Base-by-base conservation (phyloP, 1,140 invertebrate species). In the Nixonia krombeini region DNA sequence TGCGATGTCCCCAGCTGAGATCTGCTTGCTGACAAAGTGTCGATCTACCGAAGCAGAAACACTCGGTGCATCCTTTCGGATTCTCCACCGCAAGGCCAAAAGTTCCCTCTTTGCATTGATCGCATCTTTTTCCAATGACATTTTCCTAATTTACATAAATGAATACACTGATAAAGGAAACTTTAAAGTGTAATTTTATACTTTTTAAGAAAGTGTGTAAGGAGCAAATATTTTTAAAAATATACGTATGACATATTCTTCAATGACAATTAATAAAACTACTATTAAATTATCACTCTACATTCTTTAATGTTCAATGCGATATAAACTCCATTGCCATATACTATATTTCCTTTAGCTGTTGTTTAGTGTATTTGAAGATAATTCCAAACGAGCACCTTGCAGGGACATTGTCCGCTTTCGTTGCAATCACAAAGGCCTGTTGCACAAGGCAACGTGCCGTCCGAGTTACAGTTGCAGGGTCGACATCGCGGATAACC, bases 31-130 rank as follows among this genome's bases (percentile, higher is more conserved):
- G 87, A 77, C 95, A 97, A 26, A 88, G 83, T 0, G 88, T 88
- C 6, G 91, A 91, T 70, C 94, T 87, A 0, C 91, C 92, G 75
- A 96, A 97, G 83, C 95, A 97, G 84, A 95, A 97, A 79, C 95
- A 96, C 56, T 91, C 88, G 0, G 92, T 95, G 77, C 95, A 97
- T 2, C 95, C 95, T 50, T 88, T 88, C 0, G 90, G 87, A 81
- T 93, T 94, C 3, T 90, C 86, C 0, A 80, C 73, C 0, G 90
- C 86, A 1, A 97, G 78, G 1, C 94, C 94, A 79, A 96, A 97
- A 0, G 93, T 94, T 15, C 93, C 92, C 26, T 92, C 88, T 75
- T 90, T 89, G 82, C 97, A 99, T 21, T 87, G 75, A 76, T 94
- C 90, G 81, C 97, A 99, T 65, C 92, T 90, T 38, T 88, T 87